Evolutionary conservation across 2,113 vertebrate genomes (phyloP).

Genomic region (Triplophysa tibetana): DNA sequence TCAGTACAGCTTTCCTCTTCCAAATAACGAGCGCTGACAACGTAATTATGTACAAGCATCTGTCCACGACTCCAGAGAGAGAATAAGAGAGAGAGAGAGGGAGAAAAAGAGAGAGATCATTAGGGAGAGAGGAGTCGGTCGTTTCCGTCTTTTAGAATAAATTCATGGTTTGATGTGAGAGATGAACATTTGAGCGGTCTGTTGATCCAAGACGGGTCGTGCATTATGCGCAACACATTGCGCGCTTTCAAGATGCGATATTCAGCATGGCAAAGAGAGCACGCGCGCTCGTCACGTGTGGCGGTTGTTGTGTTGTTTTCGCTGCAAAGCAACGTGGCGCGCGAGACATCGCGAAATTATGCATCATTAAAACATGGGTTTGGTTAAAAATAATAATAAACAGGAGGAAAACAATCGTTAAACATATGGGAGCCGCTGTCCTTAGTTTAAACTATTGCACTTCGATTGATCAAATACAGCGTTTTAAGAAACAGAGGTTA

Average conservation of each 20-base stretch:
- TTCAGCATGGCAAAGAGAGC: constrained; percentile 58
- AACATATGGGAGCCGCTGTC: too few relatives aligned
- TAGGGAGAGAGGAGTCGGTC: constrained; percentile 67
- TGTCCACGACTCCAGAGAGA: constrained; percentile 88
- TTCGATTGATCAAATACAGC: too few relatives aligned
- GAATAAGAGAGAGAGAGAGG: constrained; percentile 68
- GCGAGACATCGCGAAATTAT: not conserved
- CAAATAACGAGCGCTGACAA: constrained; percentile 97
- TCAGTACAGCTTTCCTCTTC: constrained; percentile 83
- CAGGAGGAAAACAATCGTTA: too few relatives aligned
- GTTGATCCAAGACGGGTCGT: constrained; percentile 61
- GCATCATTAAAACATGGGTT: not conserved
- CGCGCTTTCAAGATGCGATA: constrained; percentile 58
- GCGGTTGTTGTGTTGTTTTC: constrained; percentile 48
- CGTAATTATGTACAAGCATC: constrained; percentile 99
- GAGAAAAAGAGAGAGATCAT: constrained; percentile 69
- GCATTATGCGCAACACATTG: constrained; percentile 64
- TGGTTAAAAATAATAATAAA: not conserved
- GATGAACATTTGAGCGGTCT: constrained; percentile 61
- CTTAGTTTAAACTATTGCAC: too few relatives aligned
- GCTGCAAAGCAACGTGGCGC: constrained; percentile 41
- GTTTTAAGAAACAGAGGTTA: too few relatives aligned
- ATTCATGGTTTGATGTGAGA: constrained; percentile 64
- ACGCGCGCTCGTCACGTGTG: constrained; percentile 42
- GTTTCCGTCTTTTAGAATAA: constrained; percentile 70